These are phyloP conservation scores for Rhopalosiphum padi DNA, from an alignment of 1,140 invertebrate species.

Conservation along the genomic window DNA sequence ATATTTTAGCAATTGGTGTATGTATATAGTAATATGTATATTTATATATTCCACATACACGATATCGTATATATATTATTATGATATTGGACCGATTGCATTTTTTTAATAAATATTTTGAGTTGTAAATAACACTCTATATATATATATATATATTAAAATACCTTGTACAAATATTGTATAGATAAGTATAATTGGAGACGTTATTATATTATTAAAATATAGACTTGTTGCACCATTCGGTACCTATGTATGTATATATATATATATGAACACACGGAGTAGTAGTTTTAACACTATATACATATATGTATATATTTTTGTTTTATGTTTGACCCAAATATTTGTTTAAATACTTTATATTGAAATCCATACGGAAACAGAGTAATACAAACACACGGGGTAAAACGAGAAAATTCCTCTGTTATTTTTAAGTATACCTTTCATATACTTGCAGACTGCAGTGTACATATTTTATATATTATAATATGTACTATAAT, in stretches of 20 bases:
- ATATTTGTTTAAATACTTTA: constrained; percentile 13
- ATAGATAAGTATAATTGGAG: constrained; percentile 23
- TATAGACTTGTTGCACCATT: background rate
- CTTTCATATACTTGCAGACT: too few relatives aligned
- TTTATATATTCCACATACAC: background rate
- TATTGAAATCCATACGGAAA: background rate
- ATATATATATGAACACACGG: background rate
- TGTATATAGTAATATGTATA: background rate
- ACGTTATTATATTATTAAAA: background rate
- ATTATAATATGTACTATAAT: background rate
- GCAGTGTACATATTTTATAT: background rate
- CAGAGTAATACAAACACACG: background rate
- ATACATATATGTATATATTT: background rate
- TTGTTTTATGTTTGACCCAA: constrained; percentile 12
- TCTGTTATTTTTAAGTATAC: background rate
- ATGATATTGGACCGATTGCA: background rate
- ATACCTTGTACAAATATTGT: background rate
- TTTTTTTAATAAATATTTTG: background rate
- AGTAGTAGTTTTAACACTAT: background rate
- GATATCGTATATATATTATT: background rate
- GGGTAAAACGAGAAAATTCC: background rate
- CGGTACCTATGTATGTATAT: background rate
- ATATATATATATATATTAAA: background rate
- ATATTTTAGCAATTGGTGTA: background rate
- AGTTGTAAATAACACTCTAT: background rate